A percentile compares a stretch with the other conserved stretches of the same genome.
Conservation (phyloP, 1,140 invertebrate genomes). For the Acromyrmex heyeri region DNA sequence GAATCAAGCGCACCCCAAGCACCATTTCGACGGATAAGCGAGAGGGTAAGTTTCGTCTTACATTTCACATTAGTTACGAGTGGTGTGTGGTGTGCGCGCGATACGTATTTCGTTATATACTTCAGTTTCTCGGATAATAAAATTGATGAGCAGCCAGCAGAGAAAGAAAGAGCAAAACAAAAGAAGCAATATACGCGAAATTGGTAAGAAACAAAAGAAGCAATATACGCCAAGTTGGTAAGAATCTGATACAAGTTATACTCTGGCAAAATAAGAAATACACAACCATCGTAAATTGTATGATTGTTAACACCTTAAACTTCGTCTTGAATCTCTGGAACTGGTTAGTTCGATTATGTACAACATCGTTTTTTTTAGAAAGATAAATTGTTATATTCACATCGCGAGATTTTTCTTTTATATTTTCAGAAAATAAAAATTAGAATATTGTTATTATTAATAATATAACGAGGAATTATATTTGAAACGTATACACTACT, state of each 20-base stretch:
- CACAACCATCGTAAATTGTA: background rate
- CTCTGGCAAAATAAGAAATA: background rate
- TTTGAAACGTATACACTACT: background rate
- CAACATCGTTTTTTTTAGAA: background rate
- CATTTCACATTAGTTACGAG: background rate
- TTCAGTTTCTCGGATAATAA: conserved; percentile 30
- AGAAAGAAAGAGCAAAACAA: conserved; percentile 16
- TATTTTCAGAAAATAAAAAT: background rate
- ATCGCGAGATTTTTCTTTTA: background rate
- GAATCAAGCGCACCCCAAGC: conserved; percentile 17
- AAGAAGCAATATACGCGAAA: conserved; percentile 37
- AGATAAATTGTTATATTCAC: background rate
- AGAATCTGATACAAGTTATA: conserved; percentile 27
- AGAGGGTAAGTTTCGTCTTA: conserved; percentile 42
- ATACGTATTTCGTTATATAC: conserved; percentile 36
- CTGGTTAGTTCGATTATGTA: background rate
- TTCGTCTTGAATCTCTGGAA: too few relatives aligned
- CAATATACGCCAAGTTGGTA: conserved; percentile 44
- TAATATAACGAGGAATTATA: background rate
- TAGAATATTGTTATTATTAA: background rate
- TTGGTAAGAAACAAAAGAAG: conserved; percentile 32
- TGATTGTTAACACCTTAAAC: conserved; percentile 1
- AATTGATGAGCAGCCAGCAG: background rate
- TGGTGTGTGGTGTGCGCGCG: too few relatives aligned
- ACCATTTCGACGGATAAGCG: conserved; percentile 41